phyloP scores from a whole-genome alignment of 1,140 invertebrate species.

The Oscheius sp. region DNA sequence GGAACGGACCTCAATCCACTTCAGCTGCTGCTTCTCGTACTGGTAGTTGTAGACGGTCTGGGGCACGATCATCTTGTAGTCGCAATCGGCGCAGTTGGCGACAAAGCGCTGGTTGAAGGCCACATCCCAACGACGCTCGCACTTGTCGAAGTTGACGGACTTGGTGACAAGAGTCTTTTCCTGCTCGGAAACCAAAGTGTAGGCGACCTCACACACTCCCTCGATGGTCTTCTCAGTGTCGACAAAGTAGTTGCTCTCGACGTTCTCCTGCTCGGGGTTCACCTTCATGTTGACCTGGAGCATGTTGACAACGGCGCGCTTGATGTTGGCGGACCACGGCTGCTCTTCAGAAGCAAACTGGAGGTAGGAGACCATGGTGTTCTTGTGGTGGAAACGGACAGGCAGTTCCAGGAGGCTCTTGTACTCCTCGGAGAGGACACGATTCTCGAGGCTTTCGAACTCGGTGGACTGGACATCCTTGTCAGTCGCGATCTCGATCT shows the following conservation, averaged over 20 bases:
- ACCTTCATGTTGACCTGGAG: constrained; percentile 55
- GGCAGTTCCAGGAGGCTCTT: constrained; percentile 23
- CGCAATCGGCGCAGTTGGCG: constrained; percentile 24
- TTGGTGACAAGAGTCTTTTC: constrained; percentile 48
- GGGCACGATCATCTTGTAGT: constrained; percentile 21
- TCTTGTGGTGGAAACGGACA: constrained; percentile 15
- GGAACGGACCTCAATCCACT: constrained; percentile 12
- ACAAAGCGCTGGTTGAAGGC: constrained; percentile 41
- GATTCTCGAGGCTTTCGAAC: constrained; percentile 9
- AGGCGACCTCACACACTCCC: constrained; percentile 46
- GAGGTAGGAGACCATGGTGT: constrained; percentile 28
- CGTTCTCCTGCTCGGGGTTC: constrained; percentile 12
- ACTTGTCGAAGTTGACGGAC: constrained; percentile 53
- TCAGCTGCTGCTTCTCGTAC: constrained; percentile 2
- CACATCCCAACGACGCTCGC: constrained; percentile 44
- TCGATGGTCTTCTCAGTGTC: constrained; percentile 44
- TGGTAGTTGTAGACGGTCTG: constrained; percentile 31
- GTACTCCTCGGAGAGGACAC: constrained; percentile 15
- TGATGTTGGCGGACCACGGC: constrained; percentile 59
- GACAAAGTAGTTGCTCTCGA: constrained; percentile 12
- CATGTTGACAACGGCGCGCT: constrained; percentile 56
- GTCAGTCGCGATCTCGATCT: constrained; percentile 3
- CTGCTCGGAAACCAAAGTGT: constrained; percentile 35
- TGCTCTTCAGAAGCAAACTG: constrained; percentile 45
- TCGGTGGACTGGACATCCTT: neutral